These are phyloP conservation scores for Brachionus rotundiformis DNA, from an alignment of 1,140 invertebrate genomes.

Conservation along the genomic window DNA sequence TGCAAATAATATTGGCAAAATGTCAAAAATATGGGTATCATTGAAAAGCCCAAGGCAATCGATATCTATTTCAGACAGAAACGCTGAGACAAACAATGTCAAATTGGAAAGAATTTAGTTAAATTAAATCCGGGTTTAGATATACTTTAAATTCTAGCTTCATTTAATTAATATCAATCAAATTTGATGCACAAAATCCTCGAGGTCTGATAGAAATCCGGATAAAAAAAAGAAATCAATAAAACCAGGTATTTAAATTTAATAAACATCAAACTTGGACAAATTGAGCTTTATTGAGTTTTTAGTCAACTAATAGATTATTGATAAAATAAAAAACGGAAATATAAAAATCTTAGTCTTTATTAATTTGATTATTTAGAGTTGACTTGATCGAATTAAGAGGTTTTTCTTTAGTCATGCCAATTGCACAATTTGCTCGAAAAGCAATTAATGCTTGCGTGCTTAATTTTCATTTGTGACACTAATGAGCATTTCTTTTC, in stretches of 20 bases:
- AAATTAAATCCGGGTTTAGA: conserved; percentile 7
- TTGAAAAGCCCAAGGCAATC: background rate
- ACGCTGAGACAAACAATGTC: background rate
- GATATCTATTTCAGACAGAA: background rate
- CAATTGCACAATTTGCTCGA: conserved; percentile 31
- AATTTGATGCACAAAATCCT: conserved; percentile 5
- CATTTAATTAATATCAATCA: conserved; percentile 21
- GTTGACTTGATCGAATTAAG: conserved; percentile 34
- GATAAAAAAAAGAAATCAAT: conserved; percentile 19
- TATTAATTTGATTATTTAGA: conserved; percentile 33
- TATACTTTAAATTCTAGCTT: background rate
- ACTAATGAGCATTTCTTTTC: background rate
- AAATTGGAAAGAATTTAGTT: background rate
- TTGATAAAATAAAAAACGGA: conserved; percentile 20
- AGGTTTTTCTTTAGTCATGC: background rate
- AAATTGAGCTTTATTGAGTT: background rate
- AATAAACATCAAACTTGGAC: background rate
- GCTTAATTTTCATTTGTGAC: conserved; percentile 36
- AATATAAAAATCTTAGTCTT: background rate
- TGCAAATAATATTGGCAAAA: conserved; percentile 3
- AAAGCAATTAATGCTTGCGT: conserved; percentile 28
- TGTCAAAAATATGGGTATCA: background rate
- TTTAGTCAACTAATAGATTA: background rate
- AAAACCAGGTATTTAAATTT: conserved; percentile 36
- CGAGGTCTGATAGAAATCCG: conserved; percentile 20